Conservation (phyloP, 1,140 invertebrate genomes). For the Brachionus calyciflorus region DNA sequence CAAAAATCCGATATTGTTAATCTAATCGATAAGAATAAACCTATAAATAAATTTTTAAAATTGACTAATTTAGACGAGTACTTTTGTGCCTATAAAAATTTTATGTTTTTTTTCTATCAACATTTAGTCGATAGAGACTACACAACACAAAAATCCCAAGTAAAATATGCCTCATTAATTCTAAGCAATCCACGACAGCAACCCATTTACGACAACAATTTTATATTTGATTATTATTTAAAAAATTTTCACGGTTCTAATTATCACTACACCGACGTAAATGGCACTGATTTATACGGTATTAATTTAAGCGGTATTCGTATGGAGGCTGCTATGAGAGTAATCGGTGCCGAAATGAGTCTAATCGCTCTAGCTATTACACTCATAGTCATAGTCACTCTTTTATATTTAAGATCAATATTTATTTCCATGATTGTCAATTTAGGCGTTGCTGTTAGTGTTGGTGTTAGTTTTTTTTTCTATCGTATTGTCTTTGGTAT, state of each 20-base stretch:
- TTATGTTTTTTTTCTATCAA: constrained; percentile 16
- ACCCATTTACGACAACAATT: not conserved
- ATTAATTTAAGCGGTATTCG: constrained; percentile 18
- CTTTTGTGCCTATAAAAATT: constrained; percentile 1
- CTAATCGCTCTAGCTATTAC: constrained; percentile 34
- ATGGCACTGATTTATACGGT: not conserved
- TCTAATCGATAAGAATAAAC: constrained; percentile 30
- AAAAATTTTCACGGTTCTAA: constrained; percentile 16
- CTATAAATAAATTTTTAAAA: constrained; percentile 1
- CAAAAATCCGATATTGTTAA: constrained; percentile 25
- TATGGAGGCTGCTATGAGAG: constrained; percentile 27
- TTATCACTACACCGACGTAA: not conserved
- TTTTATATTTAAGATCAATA: constrained; percentile 16
- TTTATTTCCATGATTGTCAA: constrained; percentile 70
- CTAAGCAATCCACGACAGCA: not conserved
- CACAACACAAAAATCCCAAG: not conserved
- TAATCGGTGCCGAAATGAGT: constrained; percentile 32
- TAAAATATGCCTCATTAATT: not conserved
- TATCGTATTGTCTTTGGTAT: constrained; percentile 82
- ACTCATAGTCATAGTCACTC: constrained; percentile 26
- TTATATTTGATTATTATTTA: constrained; percentile 13
- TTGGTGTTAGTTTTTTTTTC: constrained; percentile 85
- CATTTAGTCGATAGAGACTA: constrained; percentile 16
- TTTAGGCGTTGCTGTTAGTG: constrained; percentile 75
- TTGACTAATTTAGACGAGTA: not conserved